Percentiles rank a stretch among this genome's conserved stretches.
phyloP scores from a whole-genome alignment of 2,797 vertebrate species.

The Xenentodon cancila region DNA sequence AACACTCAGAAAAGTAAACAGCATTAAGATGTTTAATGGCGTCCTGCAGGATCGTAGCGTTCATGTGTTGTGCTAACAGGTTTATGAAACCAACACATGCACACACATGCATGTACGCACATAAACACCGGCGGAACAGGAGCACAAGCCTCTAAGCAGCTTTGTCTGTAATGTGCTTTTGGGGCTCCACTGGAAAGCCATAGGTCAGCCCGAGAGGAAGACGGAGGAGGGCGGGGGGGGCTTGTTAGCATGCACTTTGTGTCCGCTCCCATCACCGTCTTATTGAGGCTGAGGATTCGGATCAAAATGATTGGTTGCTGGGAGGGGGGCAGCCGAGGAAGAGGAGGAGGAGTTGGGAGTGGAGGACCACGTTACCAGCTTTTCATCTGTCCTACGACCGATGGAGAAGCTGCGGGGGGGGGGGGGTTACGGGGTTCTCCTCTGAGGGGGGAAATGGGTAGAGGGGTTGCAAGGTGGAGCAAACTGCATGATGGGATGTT shows the following conservation, averaged over 20 bases:
- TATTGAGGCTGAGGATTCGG: slow-evolving; percentile 40
- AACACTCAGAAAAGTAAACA: slow-evolving; percentile 3
- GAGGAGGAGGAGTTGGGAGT: slow-evolving; percentile 7
- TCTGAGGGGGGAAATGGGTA: no score
- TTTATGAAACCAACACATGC: slow-evolving; percentile 37
- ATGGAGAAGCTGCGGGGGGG: neutral
- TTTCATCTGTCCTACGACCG: neutral
- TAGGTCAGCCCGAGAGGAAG: slow-evolving; percentile 59
- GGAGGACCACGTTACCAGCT: neutral
- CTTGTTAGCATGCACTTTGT: slow-evolving; percentile 75
- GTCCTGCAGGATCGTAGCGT: slow-evolving; percentile 19
- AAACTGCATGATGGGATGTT: no score
- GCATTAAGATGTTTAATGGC: slow-evolving; percentile 8
- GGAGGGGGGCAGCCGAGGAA: neutral
- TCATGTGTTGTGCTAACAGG: slow-evolving; percentile 43
- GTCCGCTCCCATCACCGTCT: slow-evolving; percentile 61
- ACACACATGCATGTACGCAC: neutral
- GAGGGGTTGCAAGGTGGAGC: no score
- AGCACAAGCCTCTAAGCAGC: slow-evolving; percentile 75
- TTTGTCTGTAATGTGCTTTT: slow-evolving; percentile 79
- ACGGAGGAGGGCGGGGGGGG: slow-evolving; percentile 17
- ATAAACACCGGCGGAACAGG: slow-evolving; percentile 10
- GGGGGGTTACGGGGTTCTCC: neutral
- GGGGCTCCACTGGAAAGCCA: slow-evolving; percentile 58
- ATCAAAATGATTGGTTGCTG: slow-evolving; percentile 57